phyloP scores from a whole-genome alignment of 1,140 invertebrate genomes.

The Calephelis virginiensis region DNA sequence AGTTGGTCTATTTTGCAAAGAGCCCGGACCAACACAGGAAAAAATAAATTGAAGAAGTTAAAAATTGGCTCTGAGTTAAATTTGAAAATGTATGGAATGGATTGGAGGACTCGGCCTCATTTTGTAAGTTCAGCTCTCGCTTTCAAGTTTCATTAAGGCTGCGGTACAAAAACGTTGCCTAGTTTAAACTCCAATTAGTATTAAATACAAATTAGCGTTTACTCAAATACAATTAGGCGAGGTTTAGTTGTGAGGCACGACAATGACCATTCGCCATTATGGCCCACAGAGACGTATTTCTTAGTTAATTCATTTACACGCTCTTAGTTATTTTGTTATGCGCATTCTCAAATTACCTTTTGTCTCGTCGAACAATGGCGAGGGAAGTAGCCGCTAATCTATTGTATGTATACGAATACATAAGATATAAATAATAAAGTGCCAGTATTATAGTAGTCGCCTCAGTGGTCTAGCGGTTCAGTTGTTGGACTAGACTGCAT shows the following conservation, averaged over 20 bases:
- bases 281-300: background rate
- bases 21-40: no score
- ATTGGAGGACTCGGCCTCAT: no score
- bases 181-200: background rate
- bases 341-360: slow-evolving; percentile 14
- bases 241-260: background rate
- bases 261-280: background rate
- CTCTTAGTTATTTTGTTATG: slow-evolving; percentile 11
- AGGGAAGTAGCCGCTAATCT: slow-evolving; percentile 1
- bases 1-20: no score
- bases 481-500: no score
- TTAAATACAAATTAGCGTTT: background rate
- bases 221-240: slow-evolving; percentile 1
- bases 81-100: no score
- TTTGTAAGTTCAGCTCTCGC: no score
- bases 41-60: no score
- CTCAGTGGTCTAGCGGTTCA: no score
- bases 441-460: no score
- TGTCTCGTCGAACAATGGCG: slow-evolving; percentile 7
- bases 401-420: background rate
- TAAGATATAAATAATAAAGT: background rate
- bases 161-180: no score
- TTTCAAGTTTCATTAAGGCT: no score
- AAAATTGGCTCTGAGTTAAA: no score
- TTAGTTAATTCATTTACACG: slow-evolving; percentile 9